These are phyloP conservation scores for Apis dorsata DNA, from an alignment of 1,140 invertebrate genomes.

Conservation along the genomic window DNA sequence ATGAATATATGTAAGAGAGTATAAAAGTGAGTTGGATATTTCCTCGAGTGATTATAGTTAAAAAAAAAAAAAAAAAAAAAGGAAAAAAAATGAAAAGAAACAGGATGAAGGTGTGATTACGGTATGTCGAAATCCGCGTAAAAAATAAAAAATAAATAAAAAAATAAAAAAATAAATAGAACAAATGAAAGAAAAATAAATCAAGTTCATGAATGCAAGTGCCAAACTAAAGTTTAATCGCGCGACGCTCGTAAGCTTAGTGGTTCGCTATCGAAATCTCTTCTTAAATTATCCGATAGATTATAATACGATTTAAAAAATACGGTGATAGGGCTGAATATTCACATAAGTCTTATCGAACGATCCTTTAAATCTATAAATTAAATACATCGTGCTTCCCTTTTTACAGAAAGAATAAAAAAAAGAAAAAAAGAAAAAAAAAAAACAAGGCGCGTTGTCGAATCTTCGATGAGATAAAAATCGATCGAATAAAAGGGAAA, in stretches of 20 bases:
- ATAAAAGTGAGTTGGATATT: not conserved
- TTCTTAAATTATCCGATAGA: conserved; percentile 27
- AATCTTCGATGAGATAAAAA: conserved; percentile 10
- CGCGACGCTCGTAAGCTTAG: conserved; percentile 35
- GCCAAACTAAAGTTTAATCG: conserved; percentile 58
- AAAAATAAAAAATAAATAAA: not conserved
- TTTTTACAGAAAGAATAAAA: not conserved
- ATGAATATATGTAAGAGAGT: conserved; percentile 6
- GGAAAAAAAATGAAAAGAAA: not conserved
- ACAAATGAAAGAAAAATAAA: not conserved
- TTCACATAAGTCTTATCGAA: conserved; percentile 4
- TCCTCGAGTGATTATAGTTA: not conserved
- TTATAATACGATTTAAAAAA: not conserved
- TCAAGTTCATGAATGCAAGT: conserved; percentile 51
- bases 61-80: not conserved
- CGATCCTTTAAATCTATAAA: conserved; percentile 18
- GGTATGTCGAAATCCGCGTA: conserved; percentile 14
- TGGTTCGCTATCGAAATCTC: conserved; percentile 30
- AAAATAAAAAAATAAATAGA: not conserved
- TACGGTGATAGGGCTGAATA: not conserved
- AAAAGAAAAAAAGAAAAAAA: not conserved
- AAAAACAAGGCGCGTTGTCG: conserved; percentile 35
- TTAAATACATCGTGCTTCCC: conserved; percentile 8
- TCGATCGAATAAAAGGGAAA: conserved; percentile 8
- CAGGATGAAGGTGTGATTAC: not conserved